Percentiles rank a stretch among this genome's conserved stretches.
Evolutionary conservation across 1,140 invertebrate species (phyloP).

Genomic region (Drosophila sproati): DNA sequence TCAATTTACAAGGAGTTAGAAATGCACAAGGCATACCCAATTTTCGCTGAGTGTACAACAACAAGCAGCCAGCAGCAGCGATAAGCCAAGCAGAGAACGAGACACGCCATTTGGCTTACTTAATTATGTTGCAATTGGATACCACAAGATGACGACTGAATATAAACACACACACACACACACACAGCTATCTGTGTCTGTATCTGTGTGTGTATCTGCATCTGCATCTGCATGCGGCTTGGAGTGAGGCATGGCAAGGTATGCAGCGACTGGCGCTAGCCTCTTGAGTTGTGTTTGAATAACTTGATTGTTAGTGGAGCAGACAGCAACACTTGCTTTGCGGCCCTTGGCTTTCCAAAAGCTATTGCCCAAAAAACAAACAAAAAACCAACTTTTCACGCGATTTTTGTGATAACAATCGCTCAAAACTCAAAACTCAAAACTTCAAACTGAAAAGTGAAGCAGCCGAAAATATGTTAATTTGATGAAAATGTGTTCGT

Average conservation of each 20-base stretch:
- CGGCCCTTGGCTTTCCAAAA: background rate
- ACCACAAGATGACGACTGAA: conserved; percentile 44
- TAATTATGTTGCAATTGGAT: conserved; percentile 81
- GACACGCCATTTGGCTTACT: conserved; percentile 71
- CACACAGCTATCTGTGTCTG: background rate
- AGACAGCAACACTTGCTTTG: conserved; percentile 15
- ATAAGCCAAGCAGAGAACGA: conserved; percentile 42
- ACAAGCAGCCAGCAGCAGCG: conserved; percentile 12
- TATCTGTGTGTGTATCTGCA: background rate
- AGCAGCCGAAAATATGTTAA: conserved; percentile 72
- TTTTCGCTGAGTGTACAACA: background rate
- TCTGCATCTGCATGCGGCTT: background rate
- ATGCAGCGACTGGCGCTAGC: background rate
- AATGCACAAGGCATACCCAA: too few relatives aligned
- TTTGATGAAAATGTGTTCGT: conserved; percentile 71
- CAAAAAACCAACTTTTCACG: background rate
- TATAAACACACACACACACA: background rate
- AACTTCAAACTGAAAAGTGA: background rate
- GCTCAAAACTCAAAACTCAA: background rate
- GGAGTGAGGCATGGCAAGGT: background rate
- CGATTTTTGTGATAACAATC: conserved; percentile 35
- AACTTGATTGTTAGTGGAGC: conserved; percentile 50
- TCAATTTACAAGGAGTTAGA: too few relatives aligned
- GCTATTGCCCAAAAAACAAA: background rate
- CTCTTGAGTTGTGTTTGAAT: conserved; percentile 23